A percentile compares a stretch with the other conserved stretches of the same genome.
These are phyloP conservation scores for Brenthis hecate DNA, from an alignment of 2,888 invertebrate species.

Conservation along the genomic window DNA sequence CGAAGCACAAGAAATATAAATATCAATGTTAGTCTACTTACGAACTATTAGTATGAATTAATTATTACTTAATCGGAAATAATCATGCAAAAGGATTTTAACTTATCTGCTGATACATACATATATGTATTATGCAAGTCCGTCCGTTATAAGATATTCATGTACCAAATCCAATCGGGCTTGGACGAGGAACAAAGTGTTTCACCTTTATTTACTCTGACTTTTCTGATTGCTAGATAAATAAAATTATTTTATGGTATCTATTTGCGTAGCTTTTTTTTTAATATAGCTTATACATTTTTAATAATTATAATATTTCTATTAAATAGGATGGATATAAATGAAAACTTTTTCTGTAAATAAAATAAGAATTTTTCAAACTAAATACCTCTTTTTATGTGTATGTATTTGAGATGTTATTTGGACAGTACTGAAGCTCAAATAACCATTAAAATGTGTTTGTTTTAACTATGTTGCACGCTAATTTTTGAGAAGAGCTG, in stretches of 20 bases:
- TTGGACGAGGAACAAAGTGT: constrained; percentile 48
- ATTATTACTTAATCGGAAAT: constrained; percentile 31
- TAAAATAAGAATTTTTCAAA: too few species aligned
- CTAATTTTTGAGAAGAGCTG: too few species aligned
- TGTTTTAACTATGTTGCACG: too few species aligned
- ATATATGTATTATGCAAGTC: constrained; percentile 48
- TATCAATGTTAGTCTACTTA: background rate
- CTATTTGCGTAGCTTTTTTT: background rate
- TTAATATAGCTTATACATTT: background rate
- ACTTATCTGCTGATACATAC: constrained; percentile 46
- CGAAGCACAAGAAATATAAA: background rate
- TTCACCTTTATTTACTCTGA: constrained; percentile 32
- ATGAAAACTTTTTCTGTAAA: too few species aligned
- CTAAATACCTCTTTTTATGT: too few species aligned
- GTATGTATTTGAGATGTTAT: too few species aligned
- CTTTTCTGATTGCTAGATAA: constrained; percentile 10
- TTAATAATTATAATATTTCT: too few species aligned
- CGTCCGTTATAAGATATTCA: constrained; percentile 56
- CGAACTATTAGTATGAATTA: constrained; percentile 7
- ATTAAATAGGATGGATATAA: too few species aligned
- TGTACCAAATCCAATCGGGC: constrained; percentile 53
- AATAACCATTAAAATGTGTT: too few species aligned
- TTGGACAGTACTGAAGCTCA: too few species aligned
- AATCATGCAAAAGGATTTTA: constrained; percentile 42
- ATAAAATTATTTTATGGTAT: background rate